A percentile compares a stretch with the other conserved stretches of the same genome.
phyloP scores from a whole-genome alignment of 2,113 vertebrate species.

The Halcyon senegalensis region DNA sequence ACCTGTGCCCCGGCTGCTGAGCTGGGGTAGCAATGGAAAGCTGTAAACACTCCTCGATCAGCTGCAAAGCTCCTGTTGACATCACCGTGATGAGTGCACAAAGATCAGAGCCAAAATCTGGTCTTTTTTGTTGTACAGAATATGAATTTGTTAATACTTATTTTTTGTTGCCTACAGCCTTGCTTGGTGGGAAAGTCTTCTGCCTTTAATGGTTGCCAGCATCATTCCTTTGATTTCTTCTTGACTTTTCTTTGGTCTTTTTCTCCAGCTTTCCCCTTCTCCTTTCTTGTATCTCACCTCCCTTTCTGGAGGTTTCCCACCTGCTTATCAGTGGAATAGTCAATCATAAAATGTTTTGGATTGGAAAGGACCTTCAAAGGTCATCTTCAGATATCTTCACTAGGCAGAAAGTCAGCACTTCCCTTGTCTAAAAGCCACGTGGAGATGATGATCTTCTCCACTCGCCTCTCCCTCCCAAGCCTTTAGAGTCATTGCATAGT shows the following conservation, averaged over 20 bases:
- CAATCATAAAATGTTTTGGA: not conserved
- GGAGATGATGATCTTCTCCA: not conserved
- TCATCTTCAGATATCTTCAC: not conserved
- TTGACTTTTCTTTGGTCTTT: not conserved
- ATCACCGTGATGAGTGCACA: not conserved
- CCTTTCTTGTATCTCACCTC: not conserved
- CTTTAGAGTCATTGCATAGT: not conserved
- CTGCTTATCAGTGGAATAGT: not conserved
- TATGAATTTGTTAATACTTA: not conserved
- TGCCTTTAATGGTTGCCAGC: not conserved
- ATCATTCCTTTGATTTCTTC: not conserved
- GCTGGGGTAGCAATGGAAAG: not conserved
- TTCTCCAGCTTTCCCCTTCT: not conserved
- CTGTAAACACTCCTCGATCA: not conserved
- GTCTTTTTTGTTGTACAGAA: not conserved
- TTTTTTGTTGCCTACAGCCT: not conserved
- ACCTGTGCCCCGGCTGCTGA: not conserved
- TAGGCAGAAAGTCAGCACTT: not conserved
- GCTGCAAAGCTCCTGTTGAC: not conserved
- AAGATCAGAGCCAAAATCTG: not conserved
- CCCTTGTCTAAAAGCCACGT: not conserved
- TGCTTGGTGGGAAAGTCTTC: not conserved
- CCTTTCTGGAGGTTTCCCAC: not conserved
- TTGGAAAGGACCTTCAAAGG: not conserved
- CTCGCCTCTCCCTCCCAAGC: not conserved